Conservation (phyloP, 2,888 invertebrate genomes). For the Oscheius sp. region DNA sequence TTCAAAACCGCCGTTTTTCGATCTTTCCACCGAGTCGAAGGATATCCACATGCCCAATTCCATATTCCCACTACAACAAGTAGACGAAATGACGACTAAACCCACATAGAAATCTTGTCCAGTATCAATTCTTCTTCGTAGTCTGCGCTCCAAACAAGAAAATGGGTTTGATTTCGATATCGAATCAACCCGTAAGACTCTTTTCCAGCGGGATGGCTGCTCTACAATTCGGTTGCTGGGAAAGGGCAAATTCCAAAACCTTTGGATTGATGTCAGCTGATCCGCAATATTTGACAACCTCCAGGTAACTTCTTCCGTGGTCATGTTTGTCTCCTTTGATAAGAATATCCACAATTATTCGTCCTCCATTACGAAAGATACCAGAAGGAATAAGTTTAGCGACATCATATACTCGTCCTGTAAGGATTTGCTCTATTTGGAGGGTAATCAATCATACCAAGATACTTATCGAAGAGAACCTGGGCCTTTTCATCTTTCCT, state of each 20-base stretch:
- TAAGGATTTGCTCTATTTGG: not conserved
- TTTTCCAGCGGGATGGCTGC: too few relatives aligned
- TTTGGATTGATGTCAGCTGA: too few relatives aligned
- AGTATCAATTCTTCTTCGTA: not conserved
- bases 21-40: not conserved
- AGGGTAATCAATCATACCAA: not conserved
- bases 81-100: not conserved
- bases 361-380: not conserved
- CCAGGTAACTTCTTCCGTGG: not conserved
- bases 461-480: not conserved
- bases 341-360: not conserved
- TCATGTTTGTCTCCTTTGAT: not conserved
- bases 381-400: not conserved
- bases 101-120: too few relatives aligned
- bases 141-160: not conserved
- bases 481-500: too few relatives aligned
- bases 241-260: not conserved
- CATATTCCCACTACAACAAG: not conserved
- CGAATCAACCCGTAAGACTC: too few relatives aligned
- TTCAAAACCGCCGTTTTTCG: not conserved
- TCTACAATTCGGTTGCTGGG: too few relatives aligned
- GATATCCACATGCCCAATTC: constrained; percentile 1
- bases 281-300: not conserved
- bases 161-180: not conserved
- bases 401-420: not conserved